phyloP scores from a whole-genome alignment of 1,140 invertebrate genomes.

The Drosophila subpulchrella region DNA sequence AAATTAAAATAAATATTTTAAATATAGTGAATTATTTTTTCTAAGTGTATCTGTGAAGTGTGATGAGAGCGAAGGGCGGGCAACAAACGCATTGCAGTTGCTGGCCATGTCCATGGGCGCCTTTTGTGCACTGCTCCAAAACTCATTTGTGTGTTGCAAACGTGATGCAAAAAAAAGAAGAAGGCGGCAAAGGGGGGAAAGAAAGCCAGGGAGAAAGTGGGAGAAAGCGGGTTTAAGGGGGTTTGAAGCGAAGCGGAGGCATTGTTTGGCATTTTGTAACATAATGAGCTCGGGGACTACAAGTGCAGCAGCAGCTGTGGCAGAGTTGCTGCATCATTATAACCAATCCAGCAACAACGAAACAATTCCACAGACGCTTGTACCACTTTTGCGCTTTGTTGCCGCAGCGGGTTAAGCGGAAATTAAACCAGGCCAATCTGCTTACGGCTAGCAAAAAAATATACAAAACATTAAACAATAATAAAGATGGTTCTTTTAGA shows the following conservation, averaged over 20 bases:
- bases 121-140: constrained; percentile 71
- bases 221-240: neutral
- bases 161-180: constrained; percentile 28
- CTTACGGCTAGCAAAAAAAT: constrained; percentile 5
- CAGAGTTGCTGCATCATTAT: constrained; percentile 53
- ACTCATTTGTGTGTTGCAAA: constrained; percentile 66
- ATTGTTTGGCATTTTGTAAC: constrained; percentile 83
- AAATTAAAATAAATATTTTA: no score
- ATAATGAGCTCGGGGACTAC: constrained; percentile 83
- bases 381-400: constrained; percentile 82
- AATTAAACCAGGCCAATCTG: constrained; percentile 78
- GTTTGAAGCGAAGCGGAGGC: constrained; percentile 24
- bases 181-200: constrained; percentile 10
- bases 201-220: constrained; percentile 7
- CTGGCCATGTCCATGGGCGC: constrained; percentile 60
- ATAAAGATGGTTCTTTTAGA: no score
- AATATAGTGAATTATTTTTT: no score
- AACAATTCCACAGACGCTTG: constrained; percentile 79
- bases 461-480: neutral
- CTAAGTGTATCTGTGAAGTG: neutral
- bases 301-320: constrained; percentile 59
- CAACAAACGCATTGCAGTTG: constrained; percentile 63
- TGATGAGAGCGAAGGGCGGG: constrained; percentile 11
- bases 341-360: constrained; percentile 49
- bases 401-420: constrained; percentile 73